These are phyloP conservation scores for Chitala chitala DNA, from an alignment of 2,113 vertebrate genomes.

Conservation along the genomic window DNA sequence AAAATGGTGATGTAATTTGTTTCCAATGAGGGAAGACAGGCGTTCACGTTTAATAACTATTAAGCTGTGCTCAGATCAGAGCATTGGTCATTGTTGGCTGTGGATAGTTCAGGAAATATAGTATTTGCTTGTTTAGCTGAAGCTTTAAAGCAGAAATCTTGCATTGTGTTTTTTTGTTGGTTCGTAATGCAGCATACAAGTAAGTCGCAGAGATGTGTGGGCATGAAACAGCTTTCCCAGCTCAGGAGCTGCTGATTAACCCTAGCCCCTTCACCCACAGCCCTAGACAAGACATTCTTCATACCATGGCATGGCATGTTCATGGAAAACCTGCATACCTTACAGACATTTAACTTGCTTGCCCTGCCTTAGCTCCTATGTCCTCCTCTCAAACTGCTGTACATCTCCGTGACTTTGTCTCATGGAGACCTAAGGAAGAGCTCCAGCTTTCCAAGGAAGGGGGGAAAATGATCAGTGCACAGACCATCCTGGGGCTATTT, in stretches of 20 bases:
- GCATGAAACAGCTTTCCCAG: no score
- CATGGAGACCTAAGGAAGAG: background rate
- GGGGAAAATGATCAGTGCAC: background rate
- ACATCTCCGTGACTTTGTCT: background rate
- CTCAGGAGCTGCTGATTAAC: no score
- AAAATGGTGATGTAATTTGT: background rate
- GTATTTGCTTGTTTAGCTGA: conserved; percentile 4
- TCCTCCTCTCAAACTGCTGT: background rate
- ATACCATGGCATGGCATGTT: background rate
- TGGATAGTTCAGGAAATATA: background rate
- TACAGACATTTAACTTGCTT: background rate
- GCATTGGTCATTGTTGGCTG: background rate
- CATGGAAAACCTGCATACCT: background rate
- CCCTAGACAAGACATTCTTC: conserved; percentile 5
- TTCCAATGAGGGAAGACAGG: background rate
- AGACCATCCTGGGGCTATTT: background rate
- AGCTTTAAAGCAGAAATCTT: background rate
- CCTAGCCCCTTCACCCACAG: no score
- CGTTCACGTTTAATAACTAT: background rate
- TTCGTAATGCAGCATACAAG: no score
- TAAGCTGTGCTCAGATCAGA: background rate
- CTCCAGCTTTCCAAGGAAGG: background rate
- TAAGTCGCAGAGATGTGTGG: no score
- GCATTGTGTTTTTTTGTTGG: no score
- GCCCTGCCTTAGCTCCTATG: background rate